phyloP scores from a whole-genome alignment of 2,888 invertebrate species.

The Charanyca ferruginea region DNA sequence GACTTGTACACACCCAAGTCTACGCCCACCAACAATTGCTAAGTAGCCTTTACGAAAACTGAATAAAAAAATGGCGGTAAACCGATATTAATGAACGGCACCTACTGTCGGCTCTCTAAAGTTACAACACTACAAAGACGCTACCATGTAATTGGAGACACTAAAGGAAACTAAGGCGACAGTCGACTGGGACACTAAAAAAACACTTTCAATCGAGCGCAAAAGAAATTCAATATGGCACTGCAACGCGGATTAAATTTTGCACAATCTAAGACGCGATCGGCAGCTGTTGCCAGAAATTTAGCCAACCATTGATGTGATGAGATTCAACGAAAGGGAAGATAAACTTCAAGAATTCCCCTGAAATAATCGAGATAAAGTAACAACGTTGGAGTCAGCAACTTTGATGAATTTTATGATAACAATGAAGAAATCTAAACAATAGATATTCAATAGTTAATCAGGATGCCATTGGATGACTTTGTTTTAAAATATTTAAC shows the following conservation, averaged over 20 bases:
- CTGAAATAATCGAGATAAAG: slow-evolving; percentile 69
- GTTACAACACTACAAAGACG: slow-evolving; percentile 84
- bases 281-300: slow-evolving; percentile 87
- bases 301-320: slow-evolving; percentile 80
- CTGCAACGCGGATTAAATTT: slow-evolving; percentile 88
- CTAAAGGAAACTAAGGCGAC: slow-evolving; percentile 88
- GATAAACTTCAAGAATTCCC: slow-evolving; percentile 73
- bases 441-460: slow-evolving; percentile 53
- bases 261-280: slow-evolving; percentile 86
- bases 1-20: slow-evolving; percentile 80
- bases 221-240: slow-evolving; percentile 88
- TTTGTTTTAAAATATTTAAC: slow-evolving; percentile 44
- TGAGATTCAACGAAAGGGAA: slow-evolving; percentile 75
- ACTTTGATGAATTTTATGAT: slow-evolving; percentile 39
- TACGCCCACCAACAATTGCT: slow-evolving; percentile 81
- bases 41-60: slow-evolving; percentile 68
- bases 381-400: slow-evolving; percentile 42
- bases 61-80: slow-evolving; percentile 75
- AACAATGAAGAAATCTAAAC: slow-evolving; percentile 59
- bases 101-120: slow-evolving; percentile 77
- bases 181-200: slow-evolving; percentile 85
- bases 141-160: slow-evolving; percentile 88
- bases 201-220: slow-evolving; percentile 86
- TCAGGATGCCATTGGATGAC: slow-evolving; percentile 32
- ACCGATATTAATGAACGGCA: slow-evolving; percentile 80